Conservation (phyloP, 2,888 invertebrate genomes). For the Hydroisotoma schaefferi region DNA sequence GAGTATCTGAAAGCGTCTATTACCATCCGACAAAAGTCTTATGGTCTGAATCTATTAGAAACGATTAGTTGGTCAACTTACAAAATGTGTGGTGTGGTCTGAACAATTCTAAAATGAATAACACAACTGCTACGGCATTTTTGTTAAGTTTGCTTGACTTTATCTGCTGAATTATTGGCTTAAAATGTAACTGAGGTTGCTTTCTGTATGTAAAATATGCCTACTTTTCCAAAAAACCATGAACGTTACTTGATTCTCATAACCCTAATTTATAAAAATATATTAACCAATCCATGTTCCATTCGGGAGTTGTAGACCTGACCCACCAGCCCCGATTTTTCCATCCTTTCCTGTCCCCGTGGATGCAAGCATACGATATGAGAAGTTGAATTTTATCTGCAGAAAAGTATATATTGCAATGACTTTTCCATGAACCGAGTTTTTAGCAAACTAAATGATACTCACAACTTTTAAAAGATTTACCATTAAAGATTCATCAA, state of each 20-base stretch:
- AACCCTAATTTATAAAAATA: no score
- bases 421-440: not conserved
- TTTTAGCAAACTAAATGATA: not conserved
- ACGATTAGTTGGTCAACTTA: no score
- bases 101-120: no score
- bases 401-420: not conserved
- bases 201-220: slow-evolving; percentile 21
- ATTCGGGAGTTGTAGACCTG: slow-evolving; percentile 25
- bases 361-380: slow-evolving; percentile 30
- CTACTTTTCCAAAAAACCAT: no score
- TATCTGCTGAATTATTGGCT: not conserved
- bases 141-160: no score
- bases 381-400: slow-evolving; percentile 27
- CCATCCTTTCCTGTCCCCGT: slow-evolving; percentile 18
- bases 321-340: slow-evolving; percentile 28
- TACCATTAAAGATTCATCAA: not conserved
- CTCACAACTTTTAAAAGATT: slow-evolving; percentile 6
- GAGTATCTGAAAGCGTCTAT: no score
- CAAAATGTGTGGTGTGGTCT: no score
- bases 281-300: slow-evolving; percentile 34
- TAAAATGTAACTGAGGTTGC: slow-evolving; percentile 15
- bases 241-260: no score
- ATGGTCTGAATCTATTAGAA: no score
- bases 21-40: no score
- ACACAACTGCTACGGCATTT: no score